A percentile compares a stretch with the other conserved stretches of the same genome.
These are phyloP conservation scores for Palythoa heliodiscus DNA, from an alignment of 92 coral and sea anemone species.

Conservation along the genomic window DNA sequence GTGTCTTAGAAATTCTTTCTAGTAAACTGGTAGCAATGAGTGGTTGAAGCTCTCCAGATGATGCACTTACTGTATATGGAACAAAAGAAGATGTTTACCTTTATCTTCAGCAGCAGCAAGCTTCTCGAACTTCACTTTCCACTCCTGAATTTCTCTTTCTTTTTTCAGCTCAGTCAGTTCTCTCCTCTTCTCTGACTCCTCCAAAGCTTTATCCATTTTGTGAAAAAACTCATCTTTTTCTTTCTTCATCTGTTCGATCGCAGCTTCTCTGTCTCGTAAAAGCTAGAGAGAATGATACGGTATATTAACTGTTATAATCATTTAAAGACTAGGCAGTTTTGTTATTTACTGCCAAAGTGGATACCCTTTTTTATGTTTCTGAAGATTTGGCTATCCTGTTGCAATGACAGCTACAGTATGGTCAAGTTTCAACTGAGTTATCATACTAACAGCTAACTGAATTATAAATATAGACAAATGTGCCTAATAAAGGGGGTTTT, in stretches of 20 bases:
- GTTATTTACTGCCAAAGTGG: neutral
- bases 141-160: conserved; percentile 77
- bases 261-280: conserved; percentile 64
- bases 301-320: neutral
- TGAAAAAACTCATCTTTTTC: conserved; percentile 91
- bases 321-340: neutral
- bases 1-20: neutral
- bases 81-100: neutral
- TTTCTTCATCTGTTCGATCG: conserved; percentile 74
- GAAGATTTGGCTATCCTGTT: no score
- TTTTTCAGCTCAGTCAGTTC: conserved; percentile 80
- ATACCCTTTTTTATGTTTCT: neutral
- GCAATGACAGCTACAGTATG: no score
- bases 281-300: neutral
- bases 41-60: no score
- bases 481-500: no score
- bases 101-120: conserved; percentile 74
- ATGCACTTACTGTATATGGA: neutral
- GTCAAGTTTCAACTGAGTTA: no score
- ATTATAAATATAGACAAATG: no score
- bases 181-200: conserved; percentile 83
- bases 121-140: conserved; percentile 72
- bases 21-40: neutral
- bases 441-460: no score
- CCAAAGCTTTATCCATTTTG: conserved; percentile 94